Evolutionary conservation across 2,797 vertebrate species (phyloP).

Genomic region (Euthynnus affinis): DNA sequence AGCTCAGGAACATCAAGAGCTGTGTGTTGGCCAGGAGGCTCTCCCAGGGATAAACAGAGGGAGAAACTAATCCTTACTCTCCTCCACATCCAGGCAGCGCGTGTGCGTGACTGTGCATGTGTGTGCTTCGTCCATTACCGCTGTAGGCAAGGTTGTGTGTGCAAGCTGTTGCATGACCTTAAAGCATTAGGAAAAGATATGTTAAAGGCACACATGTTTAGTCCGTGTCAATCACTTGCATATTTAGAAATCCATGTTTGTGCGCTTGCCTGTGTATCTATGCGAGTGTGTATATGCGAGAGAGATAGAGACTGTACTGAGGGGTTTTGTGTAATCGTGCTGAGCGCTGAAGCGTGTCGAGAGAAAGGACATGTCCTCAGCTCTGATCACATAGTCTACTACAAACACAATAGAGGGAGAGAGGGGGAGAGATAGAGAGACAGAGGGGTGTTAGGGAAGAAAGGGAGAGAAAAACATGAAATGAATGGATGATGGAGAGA

Average conservation of each 20-base stretch:
- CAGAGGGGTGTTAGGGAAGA: constrained; percentile 58
- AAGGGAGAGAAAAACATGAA: constrained; percentile 60
- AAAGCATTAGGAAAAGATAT: constrained; percentile 57
- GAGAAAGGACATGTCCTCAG: constrained; percentile 84
- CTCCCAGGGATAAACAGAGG: constrained; percentile 77
- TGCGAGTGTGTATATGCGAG: constrained; percentile 25
- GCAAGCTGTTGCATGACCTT: constrained; percentile 58
- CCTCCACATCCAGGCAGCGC: constrained; percentile 60
- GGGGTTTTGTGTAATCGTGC: constrained; percentile 84
- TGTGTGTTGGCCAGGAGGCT: constrained; percentile 75
- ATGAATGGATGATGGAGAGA: constrained; percentile 66
- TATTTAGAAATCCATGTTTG: constrained; percentile 55
- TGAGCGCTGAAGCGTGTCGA: constrained; percentile 78
- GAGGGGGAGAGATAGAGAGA: constrained; percentile 54
- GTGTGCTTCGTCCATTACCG: constrained; percentile 22
- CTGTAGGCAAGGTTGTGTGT: constrained; percentile 53
- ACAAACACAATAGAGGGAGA: constrained; percentile 68
- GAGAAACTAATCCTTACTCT: constrained; percentile 76
- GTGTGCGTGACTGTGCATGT: constrained; percentile 34
- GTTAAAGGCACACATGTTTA: constrained; percentile 56
- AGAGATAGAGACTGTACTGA: constrained; percentile 62
- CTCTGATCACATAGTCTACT: constrained; percentile 79
- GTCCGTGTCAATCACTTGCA: constrained; percentile 68
- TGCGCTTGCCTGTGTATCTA: constrained; percentile 30
- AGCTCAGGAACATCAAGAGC: constrained; percentile 79